Evolutionary conservation across 2,113 vertebrate species (phyloP).

Genomic region (Galeopterus variegatus): DNA sequence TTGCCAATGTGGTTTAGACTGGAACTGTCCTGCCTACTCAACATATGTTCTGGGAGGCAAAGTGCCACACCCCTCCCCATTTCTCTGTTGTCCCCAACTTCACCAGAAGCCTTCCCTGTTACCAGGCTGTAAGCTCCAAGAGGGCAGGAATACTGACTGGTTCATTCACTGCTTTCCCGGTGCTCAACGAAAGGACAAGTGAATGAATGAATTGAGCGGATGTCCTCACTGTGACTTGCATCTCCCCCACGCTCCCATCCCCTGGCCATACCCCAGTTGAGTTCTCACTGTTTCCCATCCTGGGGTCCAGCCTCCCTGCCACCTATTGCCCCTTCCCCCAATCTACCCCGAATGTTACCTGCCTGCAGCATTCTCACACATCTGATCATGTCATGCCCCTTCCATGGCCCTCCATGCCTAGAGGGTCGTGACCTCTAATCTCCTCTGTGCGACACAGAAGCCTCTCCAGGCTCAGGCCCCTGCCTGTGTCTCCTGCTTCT

Average conservation of each 20-base stretch:
- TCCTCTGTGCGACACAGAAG: background rate
- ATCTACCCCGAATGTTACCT: accelerated
- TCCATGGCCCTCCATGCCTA: background rate
- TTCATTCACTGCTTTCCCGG: background rate
- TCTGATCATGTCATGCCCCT: background rate
- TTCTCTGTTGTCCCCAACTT: background rate
- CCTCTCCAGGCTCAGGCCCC: background rate
- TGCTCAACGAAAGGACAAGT: accelerated
- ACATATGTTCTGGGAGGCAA: too few relatives aligned
- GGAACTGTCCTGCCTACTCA: background rate
- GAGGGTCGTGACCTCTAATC: background rate
- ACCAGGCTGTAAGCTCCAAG: too few relatives aligned
- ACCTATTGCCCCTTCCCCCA: background rate
- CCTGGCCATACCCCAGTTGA: background rate
- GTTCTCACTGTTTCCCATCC: background rate
- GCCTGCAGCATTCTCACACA: background rate
- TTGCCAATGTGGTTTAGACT: background rate
- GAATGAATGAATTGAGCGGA: accelerated
- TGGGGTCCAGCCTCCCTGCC: background rate
- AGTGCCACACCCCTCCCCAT: background rate
- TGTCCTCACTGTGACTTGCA: background rate
- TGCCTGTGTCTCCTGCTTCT: background rate
- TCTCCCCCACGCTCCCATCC: too few relatives aligned
- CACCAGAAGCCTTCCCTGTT: background rate
- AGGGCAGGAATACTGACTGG: background rate